Percentiles rank a stretch among this genome's conserved stretches.
These are phyloP conservation scores for Poecilus cupreus DNA, from an alignment of 2,888 invertebrate species.

Conservation along the genomic window DNA sequence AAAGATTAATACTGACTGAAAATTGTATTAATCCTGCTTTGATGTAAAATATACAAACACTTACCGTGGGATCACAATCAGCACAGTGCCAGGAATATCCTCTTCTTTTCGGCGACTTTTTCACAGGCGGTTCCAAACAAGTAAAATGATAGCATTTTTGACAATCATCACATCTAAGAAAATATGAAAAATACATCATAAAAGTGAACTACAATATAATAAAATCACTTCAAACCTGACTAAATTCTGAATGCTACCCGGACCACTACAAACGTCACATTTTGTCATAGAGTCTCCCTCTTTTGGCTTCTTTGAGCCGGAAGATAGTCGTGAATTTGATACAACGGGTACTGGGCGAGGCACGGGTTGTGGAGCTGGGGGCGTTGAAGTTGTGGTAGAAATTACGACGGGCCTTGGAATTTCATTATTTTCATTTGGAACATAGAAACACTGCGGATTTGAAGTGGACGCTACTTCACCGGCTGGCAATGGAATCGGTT, in stretches of 20 bases:
- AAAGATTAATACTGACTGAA: conserved; percentile 34
- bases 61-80: conserved; percentile 93
- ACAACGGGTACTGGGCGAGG: conserved; percentile 62
- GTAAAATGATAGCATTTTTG: conserved; percentile 92
- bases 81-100: conserved; percentile 98
- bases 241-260: conserved; percentile 79
- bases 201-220: not conserved
- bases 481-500: conserved; percentile 86
- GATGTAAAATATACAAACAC: conserved; percentile 66
- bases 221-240: conserved; percentile 77
- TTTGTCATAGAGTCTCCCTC: conserved; percentile 73
- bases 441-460: conserved; percentile 88
- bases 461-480: conserved; percentile 78
- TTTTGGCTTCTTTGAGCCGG: conserved; percentile 65
- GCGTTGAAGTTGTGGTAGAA: conserved; percentile 64
- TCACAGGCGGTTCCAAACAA: conserved; percentile 94
- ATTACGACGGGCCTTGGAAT: conserved; percentile 69
- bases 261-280: conserved; percentile 81
- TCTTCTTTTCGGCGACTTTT: conserved; percentile 93
- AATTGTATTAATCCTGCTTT: not conserved
- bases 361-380: conserved; percentile 64
- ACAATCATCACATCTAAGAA: conserved; percentile 91
- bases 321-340: conserved; percentile 47
- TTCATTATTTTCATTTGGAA: conserved; percentile 81
- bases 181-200: not conserved